phyloP scores from a whole-genome alignment of 1,140 invertebrate species.

The Drosophila nannoptera region DNA sequence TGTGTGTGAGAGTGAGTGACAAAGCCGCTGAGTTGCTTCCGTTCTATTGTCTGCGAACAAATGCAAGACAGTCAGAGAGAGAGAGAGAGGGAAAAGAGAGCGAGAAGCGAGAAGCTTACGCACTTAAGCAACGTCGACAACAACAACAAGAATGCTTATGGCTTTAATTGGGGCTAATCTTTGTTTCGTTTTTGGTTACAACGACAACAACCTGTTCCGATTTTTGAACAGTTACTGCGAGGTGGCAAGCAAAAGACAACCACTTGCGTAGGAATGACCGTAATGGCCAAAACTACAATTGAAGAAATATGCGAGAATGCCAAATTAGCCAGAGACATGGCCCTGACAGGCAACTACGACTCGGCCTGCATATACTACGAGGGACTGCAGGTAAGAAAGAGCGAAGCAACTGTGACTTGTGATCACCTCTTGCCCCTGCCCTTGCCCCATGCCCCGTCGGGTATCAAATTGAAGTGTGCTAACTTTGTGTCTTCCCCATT shows the following conservation, averaged over 20 bases:
- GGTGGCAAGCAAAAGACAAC: conserved; percentile 79
- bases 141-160: conserved; percentile 21
- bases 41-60: conserved; percentile 65
- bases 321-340: conserved; percentile 95
- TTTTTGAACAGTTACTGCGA: conserved; percentile 70
- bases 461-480: no score
- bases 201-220: conserved; percentile 71
- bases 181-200: conserved; percentile 73
- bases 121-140: conserved; percentile 38
- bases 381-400: conserved; percentile 85
- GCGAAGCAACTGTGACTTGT: neutral
- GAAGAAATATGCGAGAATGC: conserved; percentile 95
- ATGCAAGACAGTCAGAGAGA: conserved; percentile 21
- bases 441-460: no score
- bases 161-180: conserved; percentile 72
- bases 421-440: neutral
- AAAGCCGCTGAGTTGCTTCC: conserved; percentile 65
- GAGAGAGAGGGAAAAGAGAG: conserved; percentile 11
- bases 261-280: conserved; percentile 82
- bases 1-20: conserved; percentile 49
- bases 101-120: conserved; percentile 48
- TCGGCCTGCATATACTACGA: conserved; percentile 96
- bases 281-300: conserved; percentile 89
- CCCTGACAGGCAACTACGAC: conserved; percentile 96
- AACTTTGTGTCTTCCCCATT: neutral